Base-by-base conservation (phyloP, 2,888 invertebrate species). In the Morpho achilles region DNA sequence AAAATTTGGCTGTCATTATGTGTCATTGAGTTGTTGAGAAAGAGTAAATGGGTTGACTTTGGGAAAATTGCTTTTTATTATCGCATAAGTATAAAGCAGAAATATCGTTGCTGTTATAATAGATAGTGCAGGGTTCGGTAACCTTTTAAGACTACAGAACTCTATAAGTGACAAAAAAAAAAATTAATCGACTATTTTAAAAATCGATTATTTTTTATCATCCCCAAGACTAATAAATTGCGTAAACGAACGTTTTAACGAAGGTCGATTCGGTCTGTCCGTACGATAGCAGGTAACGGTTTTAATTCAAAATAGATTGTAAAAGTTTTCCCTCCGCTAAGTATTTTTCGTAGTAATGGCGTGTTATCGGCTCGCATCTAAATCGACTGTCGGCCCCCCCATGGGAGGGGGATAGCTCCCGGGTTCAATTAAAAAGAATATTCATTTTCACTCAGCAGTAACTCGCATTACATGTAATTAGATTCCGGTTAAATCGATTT, bases 221-320 rank as follows among this genome's bases (percentile, higher is more conserved):
- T 16, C 16, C 16, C 16, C 16, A 1, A 32, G 3, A 32, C 32
- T 32, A 32, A 32, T 32, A 32, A 32, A 32, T 32, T 32, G 32
- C 32, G 32, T 32, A 0, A 32, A 32, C 32, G 32, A 3, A 5
- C 5, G 32, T 50, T 51, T 52, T 46, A 45, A 52, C 9, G 22
- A 49, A 57, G 43, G 41, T 47, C 39, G 48, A 45, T 51, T 22
- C 50, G 48, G 8, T 49, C 44, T 49, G 43, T 50, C 40, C 41
- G 53, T 53, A 44, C 39, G 47, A 51, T 41, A 50, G 40, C 43
- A 59, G 48, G 56, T 62, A 48, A 56, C 53, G 53, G 47, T 44
- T 47, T 54, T 55, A 57, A 62, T 52, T 57, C 23, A 39, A 52
- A 57, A 56, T 56, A 59, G 52, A 62, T 57, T 57, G 57, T 50